Base-by-base conservation (phyloP, 2,113 vertebrate genomes). In the Pelmatolapia mariae region DNA sequence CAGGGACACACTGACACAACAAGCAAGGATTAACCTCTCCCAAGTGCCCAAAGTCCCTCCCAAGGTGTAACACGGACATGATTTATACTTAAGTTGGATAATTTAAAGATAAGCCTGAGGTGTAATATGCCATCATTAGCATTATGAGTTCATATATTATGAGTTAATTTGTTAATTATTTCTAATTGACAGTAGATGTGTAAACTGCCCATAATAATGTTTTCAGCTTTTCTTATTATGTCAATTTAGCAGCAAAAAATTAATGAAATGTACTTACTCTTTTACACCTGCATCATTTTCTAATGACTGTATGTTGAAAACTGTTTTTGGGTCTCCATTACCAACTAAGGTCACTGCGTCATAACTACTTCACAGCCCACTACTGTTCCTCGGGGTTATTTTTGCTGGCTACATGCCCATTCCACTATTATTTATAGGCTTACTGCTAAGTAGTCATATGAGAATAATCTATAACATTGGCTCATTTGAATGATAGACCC, bases 21-120 rank as follows among this genome's bases (percentile, higher is more conserved):
- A 63, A 85, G 83, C 47, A 86, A 83, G 57, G 15, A 80, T 78
- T 87, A 82, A 90, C 85, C 81, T 83, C 84, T 85, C 85, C 68
- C 82, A 84, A 63, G 73, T 68, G 59, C 45, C 63, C 22, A 66
- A 13, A 33, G 68, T 81, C 36, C 66, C 79, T 81, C 45, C 10
- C n/a, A 50, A 12, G 1, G 3, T 45, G 38, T 33, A 81, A 82
- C 9, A 45, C 52, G 13, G 80, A 68, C 33, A 9, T 47, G 2
- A 57, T 73, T 53, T 81, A 18, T 52, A 15, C 15, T 38, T 5
- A 8, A 38, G 43, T 80, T 6, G 19, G n/a, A 79, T 40, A 43
- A 10, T 10, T 13, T 26, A 13, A 59, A 43, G 33, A 29, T 68
- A 68, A 40, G 19, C 31, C 79, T 19, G 63, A 4, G 29, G 4